phyloP scores from a whole-genome alignment of 2,888 invertebrate species.

The Platypus cylindrus region DNA sequence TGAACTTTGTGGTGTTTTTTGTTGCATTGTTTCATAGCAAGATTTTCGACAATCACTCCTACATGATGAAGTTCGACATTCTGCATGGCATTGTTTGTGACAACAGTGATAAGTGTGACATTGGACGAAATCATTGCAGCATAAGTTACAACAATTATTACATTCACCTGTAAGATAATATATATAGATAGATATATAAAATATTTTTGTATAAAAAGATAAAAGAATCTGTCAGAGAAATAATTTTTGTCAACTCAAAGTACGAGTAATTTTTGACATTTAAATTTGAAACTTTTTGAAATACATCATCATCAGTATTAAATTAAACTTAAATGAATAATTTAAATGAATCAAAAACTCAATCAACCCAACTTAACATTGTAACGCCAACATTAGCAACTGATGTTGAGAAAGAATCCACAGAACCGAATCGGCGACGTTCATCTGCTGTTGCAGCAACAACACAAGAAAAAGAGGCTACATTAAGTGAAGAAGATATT shows the following conservation, averaged over 20 bases:
- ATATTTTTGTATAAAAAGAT: no score
- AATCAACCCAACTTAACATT: no score
- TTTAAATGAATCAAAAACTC: no score
- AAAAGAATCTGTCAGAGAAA: no score
- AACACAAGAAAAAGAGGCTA: neutral
- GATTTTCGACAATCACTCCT: conserved; percentile 26
- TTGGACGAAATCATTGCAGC: conserved; percentile 20
- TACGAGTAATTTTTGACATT: no score
- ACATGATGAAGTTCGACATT: conserved; percentile 28
- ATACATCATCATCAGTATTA: no score
- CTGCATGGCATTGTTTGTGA: conserved; percentile 30
- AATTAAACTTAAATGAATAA: no score
- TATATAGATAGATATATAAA: no score
- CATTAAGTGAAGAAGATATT: conserved; percentile 3
- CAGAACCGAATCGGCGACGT: neutral
- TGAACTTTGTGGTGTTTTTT: conserved; percentile 4
- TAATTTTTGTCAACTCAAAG: no score
- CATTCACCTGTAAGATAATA: conserved; percentile 18
- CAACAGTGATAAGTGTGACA: conserved; percentile 31
- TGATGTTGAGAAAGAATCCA: no score
- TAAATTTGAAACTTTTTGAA: neutral
- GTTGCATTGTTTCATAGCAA: conserved; percentile 20
- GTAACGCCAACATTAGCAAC: no score
- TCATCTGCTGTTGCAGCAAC: neutral
- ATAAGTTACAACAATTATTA: conserved; percentile 22